A percentile compares a stretch with the other conserved stretches of the same genome.
Evolutionary conservation across 1,140 invertebrate species (phyloP).

Genomic region (Heliconius hewitsoni): DNA sequence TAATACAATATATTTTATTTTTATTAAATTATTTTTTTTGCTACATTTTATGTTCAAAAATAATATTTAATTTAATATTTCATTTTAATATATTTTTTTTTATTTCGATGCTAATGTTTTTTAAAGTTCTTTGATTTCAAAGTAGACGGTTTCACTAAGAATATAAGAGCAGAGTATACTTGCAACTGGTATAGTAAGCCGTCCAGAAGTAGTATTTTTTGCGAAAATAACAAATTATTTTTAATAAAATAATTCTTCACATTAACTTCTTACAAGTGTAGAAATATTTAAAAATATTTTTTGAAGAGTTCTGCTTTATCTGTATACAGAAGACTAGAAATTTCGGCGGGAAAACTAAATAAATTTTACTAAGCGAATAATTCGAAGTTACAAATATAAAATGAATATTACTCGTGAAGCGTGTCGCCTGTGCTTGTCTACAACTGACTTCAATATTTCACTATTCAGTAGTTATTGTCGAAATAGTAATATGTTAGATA

Average conservation of each 20-base stretch:
- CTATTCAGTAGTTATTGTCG: conserved; percentile 61
- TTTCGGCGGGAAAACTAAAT: conserved; percentile 51
- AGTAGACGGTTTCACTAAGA: conserved; percentile 40
- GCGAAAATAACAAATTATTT: conserved; percentile 43
- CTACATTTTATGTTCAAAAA: conserved; percentile 6
- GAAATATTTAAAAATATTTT: conserved; percentile 33
- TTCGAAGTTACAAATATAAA: conserved; percentile 32
- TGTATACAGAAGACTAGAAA: conserved; percentile 26
- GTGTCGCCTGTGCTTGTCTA: conserved; percentile 68
- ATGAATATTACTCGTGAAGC: conserved; percentile 64
- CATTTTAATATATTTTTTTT: neutral
- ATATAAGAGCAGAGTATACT: conserved; percentile 64
- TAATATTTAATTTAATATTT: neutral
- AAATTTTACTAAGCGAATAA: conserved; percentile 28
- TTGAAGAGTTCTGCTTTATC: conserved; percentile 42
- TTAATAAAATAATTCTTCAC: conserved; percentile 26
- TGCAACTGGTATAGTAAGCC: conserved; percentile 57
- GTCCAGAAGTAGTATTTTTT: conserved; percentile 74
- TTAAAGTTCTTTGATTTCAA: neutral
- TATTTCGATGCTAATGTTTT: neutral
- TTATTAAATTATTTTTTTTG: neutral
- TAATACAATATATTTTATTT: neutral
- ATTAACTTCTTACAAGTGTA: conserved; percentile 32
- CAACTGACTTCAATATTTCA: conserved; percentile 67
- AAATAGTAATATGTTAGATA: conserved; percentile 62